Percentiles rank a stretch among this genome's conserved stretches.
Evolutionary conservation across 1,140 invertebrate species (phyloP).

Genomic region (Brachionus plicatilis): DNA sequence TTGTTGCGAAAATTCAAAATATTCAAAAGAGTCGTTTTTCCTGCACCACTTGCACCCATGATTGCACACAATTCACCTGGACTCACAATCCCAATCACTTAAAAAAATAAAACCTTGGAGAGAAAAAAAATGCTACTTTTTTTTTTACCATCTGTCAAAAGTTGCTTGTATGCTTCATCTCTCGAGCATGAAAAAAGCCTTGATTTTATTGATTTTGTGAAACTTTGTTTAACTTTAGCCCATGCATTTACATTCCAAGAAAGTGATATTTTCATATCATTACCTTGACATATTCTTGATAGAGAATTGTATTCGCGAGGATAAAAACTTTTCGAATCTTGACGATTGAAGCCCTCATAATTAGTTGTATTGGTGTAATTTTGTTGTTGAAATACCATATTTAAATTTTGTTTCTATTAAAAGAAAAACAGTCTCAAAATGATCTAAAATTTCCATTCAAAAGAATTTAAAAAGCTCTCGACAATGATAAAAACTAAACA

Average conservation of each 20-base stretch:
- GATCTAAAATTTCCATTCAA: too few species aligned
- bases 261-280: neutral
- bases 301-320: neutral
- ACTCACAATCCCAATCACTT: slow-evolving; percentile 73
- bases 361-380: too few species aligned
- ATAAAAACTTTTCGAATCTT: neutral
- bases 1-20: slow-evolving; percentile 73
- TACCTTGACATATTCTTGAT: neutral
- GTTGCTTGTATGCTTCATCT: neutral
- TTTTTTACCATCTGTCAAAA: neutral
- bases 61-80: slow-evolving; percentile 82
- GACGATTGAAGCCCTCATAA: neutral
- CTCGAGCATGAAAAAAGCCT: neutral
- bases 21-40: slow-evolving; percentile 90
- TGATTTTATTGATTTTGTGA: neutral
- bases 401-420: too few species aligned
- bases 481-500: too few species aligned
- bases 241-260: neutral
- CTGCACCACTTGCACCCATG: slow-evolving; percentile 87
- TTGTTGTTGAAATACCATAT: too few species aligned
- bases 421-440: too few species aligned
- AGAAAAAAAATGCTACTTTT: neutral
- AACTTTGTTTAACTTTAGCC: neutral
- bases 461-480: too few species aligned
- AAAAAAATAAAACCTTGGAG: neutral